Conservation (phyloP, 2,113 vertebrate species). For the Vimba vimba region DNA sequence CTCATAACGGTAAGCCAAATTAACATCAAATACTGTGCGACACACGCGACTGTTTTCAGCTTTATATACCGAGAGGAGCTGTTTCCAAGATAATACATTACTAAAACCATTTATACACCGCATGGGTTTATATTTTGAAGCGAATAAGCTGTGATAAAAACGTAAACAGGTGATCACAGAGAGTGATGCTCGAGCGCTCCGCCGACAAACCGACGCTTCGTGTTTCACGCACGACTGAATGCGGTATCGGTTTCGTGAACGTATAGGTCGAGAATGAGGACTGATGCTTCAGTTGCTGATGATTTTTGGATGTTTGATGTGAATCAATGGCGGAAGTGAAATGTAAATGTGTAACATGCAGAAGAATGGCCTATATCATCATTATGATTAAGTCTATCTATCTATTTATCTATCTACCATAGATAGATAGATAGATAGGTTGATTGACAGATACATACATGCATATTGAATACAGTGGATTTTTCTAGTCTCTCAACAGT, state of each 20-base stretch:
- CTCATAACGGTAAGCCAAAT: constrained; percentile 72
- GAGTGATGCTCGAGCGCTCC: background rate
- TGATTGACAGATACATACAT: background rate
- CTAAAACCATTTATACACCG: background rate
- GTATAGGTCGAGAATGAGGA: background rate
- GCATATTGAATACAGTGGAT: background rate
- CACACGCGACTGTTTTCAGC: background rate
- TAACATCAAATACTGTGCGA: background rate
- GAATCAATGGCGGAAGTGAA: constrained; percentile 42
- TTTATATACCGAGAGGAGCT: background rate
- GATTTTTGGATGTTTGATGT: background rate
- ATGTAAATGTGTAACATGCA: background rate
- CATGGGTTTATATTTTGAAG: background rate
- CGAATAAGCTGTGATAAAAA: background rate
- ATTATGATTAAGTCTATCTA: background rate
- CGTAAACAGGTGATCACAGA: constrained; percentile 46
- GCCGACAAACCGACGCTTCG: background rate
- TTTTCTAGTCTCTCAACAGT: background rate
- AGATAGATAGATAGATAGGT: too few relatives aligned
- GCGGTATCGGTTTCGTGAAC: background rate
- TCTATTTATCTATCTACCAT: background rate
- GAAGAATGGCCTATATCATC: background rate
- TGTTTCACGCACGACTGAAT: constrained; percentile 1
- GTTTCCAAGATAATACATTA: background rate
- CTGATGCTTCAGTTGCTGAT: background rate